Evolutionary conservation across 2,113 vertebrate genomes (phyloP).

Genomic region (Eulemur macaco): DNA sequence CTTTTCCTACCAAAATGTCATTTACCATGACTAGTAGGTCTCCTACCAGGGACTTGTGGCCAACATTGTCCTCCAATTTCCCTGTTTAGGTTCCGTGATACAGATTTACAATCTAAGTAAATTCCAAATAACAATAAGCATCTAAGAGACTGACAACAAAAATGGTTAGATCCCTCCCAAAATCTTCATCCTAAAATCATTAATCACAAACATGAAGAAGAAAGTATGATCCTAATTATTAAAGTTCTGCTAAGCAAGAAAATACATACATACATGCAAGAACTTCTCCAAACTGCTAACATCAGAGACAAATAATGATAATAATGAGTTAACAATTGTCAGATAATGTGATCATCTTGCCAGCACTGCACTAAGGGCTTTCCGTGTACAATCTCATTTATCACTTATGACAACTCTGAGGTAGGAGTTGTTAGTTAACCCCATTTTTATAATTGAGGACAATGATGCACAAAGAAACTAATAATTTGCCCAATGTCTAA

Average conservation of each 20-base stretch:
- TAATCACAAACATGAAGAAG: neutral
- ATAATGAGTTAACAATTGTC: neutral
- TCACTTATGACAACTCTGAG: neutral
- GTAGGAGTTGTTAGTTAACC: neutral
- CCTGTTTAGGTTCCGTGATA: neutral
- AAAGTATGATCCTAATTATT: neutral
- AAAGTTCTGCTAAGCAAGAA: neutral
- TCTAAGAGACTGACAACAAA: neutral
- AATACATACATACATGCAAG: neutral
- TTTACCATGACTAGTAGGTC: neutral
- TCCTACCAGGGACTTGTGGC: neutral
- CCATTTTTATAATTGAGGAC: neutral
- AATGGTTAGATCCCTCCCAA: neutral
- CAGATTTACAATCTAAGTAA: neutral
- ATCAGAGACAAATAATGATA: neutral
- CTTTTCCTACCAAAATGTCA: neutral
- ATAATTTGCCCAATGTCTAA: neutral
- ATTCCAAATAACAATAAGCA: neutral
- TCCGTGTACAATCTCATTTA: neutral
- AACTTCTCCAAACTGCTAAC: neutral
- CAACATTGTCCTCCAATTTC: neutral
- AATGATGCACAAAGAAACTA: neutral
- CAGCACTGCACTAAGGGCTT: neutral
- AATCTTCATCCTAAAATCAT: neutral
- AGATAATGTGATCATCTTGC: neutral